Evolutionary conservation across 1,140 invertebrate genomes (phyloP), one percentile per base, ranked within the genome.

Genomic region (Drosophila ironensis): DNA sequence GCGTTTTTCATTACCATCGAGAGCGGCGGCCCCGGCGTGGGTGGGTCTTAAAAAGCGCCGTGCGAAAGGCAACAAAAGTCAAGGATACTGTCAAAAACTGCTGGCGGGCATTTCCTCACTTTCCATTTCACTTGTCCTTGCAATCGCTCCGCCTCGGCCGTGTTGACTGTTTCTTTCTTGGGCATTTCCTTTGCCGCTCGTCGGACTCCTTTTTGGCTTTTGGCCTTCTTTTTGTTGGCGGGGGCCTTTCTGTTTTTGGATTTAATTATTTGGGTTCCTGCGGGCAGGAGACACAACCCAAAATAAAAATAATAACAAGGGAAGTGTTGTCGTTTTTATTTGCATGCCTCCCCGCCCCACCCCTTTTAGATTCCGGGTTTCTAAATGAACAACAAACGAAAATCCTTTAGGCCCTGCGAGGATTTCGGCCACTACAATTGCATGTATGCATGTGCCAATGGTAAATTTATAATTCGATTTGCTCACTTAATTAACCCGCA

Each of bases 1-100:
- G 80, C 74, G 56, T 74, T 86, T 84, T 84, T 86, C 80, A 84
- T 84, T 84, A 84, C 78, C 78, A 84, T 60, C 69, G 50, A 57
- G 42, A 57, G 42, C 54, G 53, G 56, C 24, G 54, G 35, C 24
- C 19, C 30, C 30, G 30, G 30, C 7, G 11, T 33, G 42, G 37
- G 42, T 38, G 20, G 66, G 51, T 67, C 74, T 75, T 86, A 74
- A 86, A 80, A 82, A 66, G n/a, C 64, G 54, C 48, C 50, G 42
- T 37, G 74, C 69, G 68, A 68, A 75, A 75, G 74, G 76, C 71
- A 86, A 87, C 71, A 72, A 86, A 87, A 86, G 80, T 86, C 80
- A 86, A 87, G 81, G 81, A 72, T 75, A 80, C 67, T 66, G 60
- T 64, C 67, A 86, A 75, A 86, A 63, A 70, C 54, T 84, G 60